Evolutionary conservation across 1,140 invertebrate species (phyloP), one percentile per base, ranked within the genome.

Genomic region (Paraescarpia echinospica): DNA sequence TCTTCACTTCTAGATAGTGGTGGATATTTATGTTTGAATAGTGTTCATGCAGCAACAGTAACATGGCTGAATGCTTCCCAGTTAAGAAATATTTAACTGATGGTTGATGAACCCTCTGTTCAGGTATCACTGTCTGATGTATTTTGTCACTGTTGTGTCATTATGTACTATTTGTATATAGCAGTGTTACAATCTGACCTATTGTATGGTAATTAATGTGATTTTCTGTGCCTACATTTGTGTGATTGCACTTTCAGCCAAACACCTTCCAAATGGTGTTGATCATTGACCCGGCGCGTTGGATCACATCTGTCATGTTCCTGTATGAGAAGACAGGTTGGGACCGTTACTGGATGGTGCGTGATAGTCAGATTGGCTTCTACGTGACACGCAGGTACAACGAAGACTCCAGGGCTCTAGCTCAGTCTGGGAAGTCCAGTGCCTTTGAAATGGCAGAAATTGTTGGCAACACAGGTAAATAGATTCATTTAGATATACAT

Each of bases 301-400:
- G 59, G 59, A 77, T 77, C 59, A 77, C 59, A 77, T 77, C 59
- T 77, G 59, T 77, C 59, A 77, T 77, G 59, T 77, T 77, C 59
- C 59, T 77, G 59, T 77, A 77, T 77, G 59, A 77, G 4, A 77
- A 77, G 59, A 77, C 59, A 27, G 59, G 59, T 31, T 77, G 59
- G 59, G 59, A 77, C 59, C 59, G 59, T 18, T 77, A 77, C 4
- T 77, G 59, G 59, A 77, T 77, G 59, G 59, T 77, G 0, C 59
- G 59, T 2, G 59, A 77, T 18, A 77, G 59, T 77, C 59, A 77
- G 59, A 77, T 77, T 77, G 59, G 59, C 59, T 77, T 77, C 59
- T 77, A 77, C 22, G 59, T 77, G 59, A 77, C 59, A 77, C 18
- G 27, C 8, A 77, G 27, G 2, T 2, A 31, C 59, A 77, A 31